Base-by-base conservation (phyloP, 2,888 invertebrate genomes). In the Perizoma affinitatum region DNA sequence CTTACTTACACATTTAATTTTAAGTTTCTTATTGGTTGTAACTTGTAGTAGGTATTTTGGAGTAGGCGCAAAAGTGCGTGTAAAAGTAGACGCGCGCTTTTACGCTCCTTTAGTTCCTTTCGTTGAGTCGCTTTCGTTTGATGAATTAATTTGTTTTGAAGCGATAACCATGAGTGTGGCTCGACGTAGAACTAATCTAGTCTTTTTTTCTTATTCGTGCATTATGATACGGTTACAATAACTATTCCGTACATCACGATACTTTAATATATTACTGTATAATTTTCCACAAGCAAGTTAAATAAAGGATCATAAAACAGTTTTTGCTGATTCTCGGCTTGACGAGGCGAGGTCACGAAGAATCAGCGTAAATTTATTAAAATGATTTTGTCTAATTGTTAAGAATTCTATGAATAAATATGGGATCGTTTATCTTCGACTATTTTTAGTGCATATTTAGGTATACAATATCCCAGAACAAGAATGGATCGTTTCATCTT, bases 181-280 rank as follows among this genome's bases (percentile, higher is more conserved):
- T 87, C 82, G 82, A 80, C 84, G 86, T 83, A 80, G 87, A 89
- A 87, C 88, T 90, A 88, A 87, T 91, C 91, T 91, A 91, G 91
- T 91, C 91, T 90, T 72, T 38, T n/a, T 61, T 84, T 82, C 80
- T 76, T 68, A 62, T 63, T 64, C 51, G 40, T 65, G 48, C 57
- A 59, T 58, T 44, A 58, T 38, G 35, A 54, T 57, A 47, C 47
- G 47, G 11, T 44, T 42, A 10, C 40, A 53, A 34, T 53, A 36
- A 54, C 44, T 7, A 51, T 46, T 46, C 42, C 46, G 22, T 44
- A 3, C 49, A 44, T 35, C 38, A 48, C 47, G 36, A 10, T 11
- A 11, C 35, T 36, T 38, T 58, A 34, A 51, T 44, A 5, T 42
- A 45, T 54, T 11, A 22, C 38, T 38, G 6, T 38, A 6, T 7